Percentiles rank a stretch among this genome's conserved stretches.
phyloP scores from a whole-genome alignment of 2,888 invertebrate genomes.

The Thera britannica region DNA sequence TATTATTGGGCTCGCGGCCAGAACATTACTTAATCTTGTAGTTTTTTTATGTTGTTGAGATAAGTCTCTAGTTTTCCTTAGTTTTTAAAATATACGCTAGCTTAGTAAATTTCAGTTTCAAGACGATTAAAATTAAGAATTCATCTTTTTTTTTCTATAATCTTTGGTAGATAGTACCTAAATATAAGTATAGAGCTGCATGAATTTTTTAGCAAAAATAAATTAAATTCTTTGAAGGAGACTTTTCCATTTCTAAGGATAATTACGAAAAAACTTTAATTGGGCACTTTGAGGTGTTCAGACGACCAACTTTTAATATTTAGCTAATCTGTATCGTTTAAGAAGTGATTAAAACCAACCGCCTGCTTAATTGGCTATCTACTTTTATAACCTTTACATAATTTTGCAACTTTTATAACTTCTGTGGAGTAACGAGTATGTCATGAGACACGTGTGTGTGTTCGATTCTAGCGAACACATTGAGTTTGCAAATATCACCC shows the following conservation, averaged over 20 bases:
- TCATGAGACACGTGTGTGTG: neutral
- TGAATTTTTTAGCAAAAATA: constrained; percentile 1
- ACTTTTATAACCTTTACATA: constrained; percentile 21
- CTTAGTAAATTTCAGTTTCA: too few species aligned
- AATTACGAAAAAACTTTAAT: constrained; percentile 24
- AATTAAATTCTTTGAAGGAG: constrained; percentile 3
- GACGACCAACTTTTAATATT: constrained; percentile 27
- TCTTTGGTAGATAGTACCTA: too few species aligned
- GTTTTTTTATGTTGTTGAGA: neutral
- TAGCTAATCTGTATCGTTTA: constrained; percentile 30
- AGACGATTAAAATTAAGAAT: too few species aligned
- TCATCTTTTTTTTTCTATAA: too few species aligned
- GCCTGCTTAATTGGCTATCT: constrained; percentile 26
- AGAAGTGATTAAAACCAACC: constrained; percentile 18
- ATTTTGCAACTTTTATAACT: neutral
- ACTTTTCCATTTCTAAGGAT: constrained; percentile 1
- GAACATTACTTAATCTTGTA: neutral
- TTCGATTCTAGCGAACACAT: neutral
- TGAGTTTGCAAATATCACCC: too few species aligned
- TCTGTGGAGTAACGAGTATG: neutral
- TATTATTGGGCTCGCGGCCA: constrained; percentile 9
- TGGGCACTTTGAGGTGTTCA: constrained; percentile 23
- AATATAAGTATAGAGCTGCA: neutral
- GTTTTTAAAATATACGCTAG: too few species aligned
- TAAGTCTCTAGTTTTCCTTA: too few species aligned